Percentiles rank a stretch among this genome's conserved stretches.
phyloP scores from a whole-genome alignment of 2,113 vertebrate species.

The Rhipidura dahli region DNA sequence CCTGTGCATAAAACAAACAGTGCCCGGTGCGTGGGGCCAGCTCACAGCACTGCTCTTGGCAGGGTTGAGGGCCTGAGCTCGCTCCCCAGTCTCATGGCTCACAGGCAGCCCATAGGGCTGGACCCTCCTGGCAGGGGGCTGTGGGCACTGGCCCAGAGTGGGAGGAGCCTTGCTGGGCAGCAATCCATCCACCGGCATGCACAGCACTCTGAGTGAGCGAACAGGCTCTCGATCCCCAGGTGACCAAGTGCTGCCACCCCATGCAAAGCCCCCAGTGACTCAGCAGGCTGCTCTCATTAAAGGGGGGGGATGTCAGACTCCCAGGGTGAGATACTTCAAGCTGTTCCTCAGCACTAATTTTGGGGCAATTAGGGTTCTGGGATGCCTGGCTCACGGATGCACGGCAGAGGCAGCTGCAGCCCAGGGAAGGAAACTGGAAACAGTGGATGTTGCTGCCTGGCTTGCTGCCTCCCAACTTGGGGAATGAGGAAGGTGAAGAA shows the following conservation, averaged over 20 bases:
- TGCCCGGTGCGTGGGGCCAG: background rate
- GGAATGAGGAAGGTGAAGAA: background rate
- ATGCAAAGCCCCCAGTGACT: background rate
- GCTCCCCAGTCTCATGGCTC: background rate
- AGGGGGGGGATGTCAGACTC: background rate
- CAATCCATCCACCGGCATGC: rapidly evolving
- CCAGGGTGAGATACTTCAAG: background rate
- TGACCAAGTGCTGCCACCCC: background rate
- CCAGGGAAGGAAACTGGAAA: background rate
- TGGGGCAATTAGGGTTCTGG: background rate
- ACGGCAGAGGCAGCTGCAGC: background rate
- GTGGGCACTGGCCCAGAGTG: background rate
- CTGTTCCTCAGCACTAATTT: background rate
- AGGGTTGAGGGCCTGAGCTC: background rate
- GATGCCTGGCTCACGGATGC: too few species aligned
- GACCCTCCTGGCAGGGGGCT: background rate
- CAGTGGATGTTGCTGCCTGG: background rate
- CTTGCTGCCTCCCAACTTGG: background rate
- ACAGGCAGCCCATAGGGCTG: background rate
- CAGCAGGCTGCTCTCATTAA: background rate
- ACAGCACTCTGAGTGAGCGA: rapidly evolving
- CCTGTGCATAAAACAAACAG: background rate
- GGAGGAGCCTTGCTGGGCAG: background rate
- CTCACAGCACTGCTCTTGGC: background rate
- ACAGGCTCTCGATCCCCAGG: rapidly evolving